Conservation (phyloP, 1,140 invertebrate species). For the Phocides pigmalion region DNA sequence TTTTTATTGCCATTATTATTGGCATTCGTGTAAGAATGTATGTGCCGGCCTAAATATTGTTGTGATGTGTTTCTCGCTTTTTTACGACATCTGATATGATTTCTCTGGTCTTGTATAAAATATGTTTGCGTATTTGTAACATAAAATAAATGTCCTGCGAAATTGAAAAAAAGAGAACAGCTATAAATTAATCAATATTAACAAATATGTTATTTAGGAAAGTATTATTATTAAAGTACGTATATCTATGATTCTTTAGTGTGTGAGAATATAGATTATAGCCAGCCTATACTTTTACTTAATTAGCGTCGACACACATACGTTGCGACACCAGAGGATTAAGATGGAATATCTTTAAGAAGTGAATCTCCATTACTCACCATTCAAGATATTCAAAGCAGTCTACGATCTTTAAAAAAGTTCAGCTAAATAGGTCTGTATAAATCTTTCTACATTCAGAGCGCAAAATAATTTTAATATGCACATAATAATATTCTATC, state of each 20-base stretch:
- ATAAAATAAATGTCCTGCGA: background rate
- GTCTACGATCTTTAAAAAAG: background rate
- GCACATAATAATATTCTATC: constrained; percentile 1
- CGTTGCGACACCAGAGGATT: too few relatives aligned
- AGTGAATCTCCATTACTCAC: too few relatives aligned
- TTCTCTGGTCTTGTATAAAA: background rate
- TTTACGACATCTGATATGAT: background rate
- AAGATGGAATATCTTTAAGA: too few relatives aligned
- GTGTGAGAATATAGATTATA: too few relatives aligned
- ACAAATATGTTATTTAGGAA: too few relatives aligned
- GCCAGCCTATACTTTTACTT: too few relatives aligned
- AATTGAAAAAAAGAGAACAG: background rate
- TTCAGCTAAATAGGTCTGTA: background rate
- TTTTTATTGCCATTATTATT: background rate
- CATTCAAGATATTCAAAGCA: too few relatives aligned
- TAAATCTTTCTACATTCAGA: background rate
- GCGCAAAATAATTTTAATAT: constrained; percentile 1
- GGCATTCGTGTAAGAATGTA: background rate
- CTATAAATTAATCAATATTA: too few relatives aligned
- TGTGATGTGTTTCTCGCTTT: background rate
- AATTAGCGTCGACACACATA: too few relatives aligned
- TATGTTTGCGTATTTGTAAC: background rate
- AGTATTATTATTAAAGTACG: too few relatives aligned
- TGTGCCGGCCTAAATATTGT: background rate
- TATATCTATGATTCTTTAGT: too few relatives aligned